Conservation (phyloP, 2,797 vertebrate genomes). For the Crocidura indochinensis region DNA sequence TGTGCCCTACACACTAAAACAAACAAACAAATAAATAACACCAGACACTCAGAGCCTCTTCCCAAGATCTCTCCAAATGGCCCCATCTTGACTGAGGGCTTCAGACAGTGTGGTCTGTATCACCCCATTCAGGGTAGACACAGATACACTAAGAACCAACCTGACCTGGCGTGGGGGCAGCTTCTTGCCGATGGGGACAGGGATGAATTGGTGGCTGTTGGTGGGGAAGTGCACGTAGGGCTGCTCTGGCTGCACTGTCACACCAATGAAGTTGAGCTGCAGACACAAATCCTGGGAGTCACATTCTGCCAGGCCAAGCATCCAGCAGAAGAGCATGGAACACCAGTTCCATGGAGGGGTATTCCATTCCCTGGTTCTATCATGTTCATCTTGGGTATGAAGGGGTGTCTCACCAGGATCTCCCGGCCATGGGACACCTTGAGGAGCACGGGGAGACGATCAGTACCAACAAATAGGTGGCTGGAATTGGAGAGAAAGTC, state of each 20-base stretch:
- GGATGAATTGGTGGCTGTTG: slow-evolving; percentile 91
- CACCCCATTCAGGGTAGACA: background rate
- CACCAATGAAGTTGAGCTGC: slow-evolving; percentile 94
- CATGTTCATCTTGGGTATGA: background rate
- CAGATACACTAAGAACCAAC: background rate
- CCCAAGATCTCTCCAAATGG: background rate
- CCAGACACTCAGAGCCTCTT: background rate
- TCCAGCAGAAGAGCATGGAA: background rate
- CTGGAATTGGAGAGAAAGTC: slow-evolving; percentile 86
- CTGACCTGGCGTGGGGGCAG: slow-evolving; percentile 95
- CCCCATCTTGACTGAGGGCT: background rate
- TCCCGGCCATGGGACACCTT: slow-evolving; percentile 96
- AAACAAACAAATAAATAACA: too few relatives aligned
- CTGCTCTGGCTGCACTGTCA: slow-evolving; percentile 91
- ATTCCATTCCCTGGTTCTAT: background rate
- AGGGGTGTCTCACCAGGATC: slow-evolving; percentile 93
- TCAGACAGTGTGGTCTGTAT: background rate
- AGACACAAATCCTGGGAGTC: slow-evolving; percentile 64
- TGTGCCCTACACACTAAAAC: too few relatives aligned
- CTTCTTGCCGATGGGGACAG: slow-evolving; percentile 91
- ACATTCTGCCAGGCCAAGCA: background rate
- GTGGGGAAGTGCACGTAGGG: slow-evolving; percentile 93
- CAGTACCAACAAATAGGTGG: slow-evolving; percentile 92
- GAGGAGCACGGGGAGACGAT: slow-evolving; percentile 94
- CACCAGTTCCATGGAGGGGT: background rate